Percentiles rank a stretch among this genome's conserved stretches.
phyloP scores from a whole-genome alignment of 1,140 invertebrate genomes.

The Lasioglossum albipes region DNA sequence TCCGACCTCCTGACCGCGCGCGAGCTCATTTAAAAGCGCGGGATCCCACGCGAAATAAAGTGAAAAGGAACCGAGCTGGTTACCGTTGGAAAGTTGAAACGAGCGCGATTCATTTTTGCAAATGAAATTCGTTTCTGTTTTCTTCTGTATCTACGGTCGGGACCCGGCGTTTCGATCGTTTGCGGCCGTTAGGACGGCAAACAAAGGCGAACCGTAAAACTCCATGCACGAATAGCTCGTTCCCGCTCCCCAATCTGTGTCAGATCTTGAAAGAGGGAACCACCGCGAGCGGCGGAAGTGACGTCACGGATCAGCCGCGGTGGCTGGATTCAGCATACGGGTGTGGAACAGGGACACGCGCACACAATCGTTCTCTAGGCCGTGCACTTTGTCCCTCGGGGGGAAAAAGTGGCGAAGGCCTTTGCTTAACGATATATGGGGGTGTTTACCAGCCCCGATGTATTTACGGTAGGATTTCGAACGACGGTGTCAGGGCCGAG shows the following conservation, averaged over 20 bases:
- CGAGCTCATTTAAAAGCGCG: no score
- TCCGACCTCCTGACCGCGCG: no score
- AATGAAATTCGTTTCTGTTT: no score
- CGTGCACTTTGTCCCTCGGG: conserved; percentile 13
- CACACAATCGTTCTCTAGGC: conserved; percentile 7
- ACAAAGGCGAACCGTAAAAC: conserved; percentile 61
- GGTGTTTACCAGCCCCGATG: conserved; percentile 5
- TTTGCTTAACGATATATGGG: conserved; percentile 18
- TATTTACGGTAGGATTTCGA: conserved; percentile 9
- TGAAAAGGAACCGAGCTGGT: no score
- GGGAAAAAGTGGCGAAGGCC: neutral
- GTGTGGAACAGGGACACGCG: conserved; percentile 33
- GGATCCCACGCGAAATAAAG: no score
- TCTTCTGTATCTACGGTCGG: no score
- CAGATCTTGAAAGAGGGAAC: conserved; percentile 51
- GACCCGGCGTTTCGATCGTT: neutral
- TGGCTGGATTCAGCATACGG: conserved; percentile 41
- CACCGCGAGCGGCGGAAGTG: conserved; percentile 50
- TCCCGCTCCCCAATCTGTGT: conserved; percentile 53
- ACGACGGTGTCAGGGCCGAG: neutral
- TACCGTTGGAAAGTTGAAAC: no score
- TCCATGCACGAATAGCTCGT: conserved; percentile 51
- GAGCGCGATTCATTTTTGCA: no score
- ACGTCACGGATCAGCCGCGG: conserved; percentile 55
- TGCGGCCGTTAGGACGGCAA: conserved; percentile 33